Conservation (phyloP, 1,140 invertebrate genomes). For the Paraescarpia echinospica region DNA sequence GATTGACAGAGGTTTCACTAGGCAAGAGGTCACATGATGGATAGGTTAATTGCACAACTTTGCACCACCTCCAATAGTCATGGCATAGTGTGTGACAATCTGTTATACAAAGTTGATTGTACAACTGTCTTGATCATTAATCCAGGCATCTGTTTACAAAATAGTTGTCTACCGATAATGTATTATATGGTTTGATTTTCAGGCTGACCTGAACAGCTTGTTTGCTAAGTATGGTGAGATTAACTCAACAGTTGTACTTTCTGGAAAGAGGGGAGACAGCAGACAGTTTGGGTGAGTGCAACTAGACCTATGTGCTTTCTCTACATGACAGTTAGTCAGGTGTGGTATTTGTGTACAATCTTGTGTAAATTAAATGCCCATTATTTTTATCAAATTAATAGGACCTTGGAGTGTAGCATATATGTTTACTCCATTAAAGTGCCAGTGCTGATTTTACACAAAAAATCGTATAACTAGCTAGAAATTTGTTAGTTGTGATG, state of each 20-base stretch:
- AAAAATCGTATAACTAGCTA: too few species aligned
- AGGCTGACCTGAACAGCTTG: neutral
- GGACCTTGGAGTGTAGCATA: too few species aligned
- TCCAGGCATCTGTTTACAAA: neutral
- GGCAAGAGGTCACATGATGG: too few species aligned
- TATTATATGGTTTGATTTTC: neutral
- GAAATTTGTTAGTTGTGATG: too few species aligned
- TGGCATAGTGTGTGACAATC: too few species aligned
- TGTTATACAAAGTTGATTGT: neutral
- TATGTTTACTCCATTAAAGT: neutral
- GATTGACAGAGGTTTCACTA: too few species aligned
- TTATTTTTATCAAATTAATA: neutral
- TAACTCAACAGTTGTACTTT: neutral
- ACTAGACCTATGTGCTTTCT: too few species aligned
- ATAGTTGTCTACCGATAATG: neutral
- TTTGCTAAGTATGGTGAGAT: neutral
- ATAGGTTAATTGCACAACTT: too few species aligned
- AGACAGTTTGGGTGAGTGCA: neutral
- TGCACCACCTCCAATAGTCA: too few species aligned
- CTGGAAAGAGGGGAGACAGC: neutral
- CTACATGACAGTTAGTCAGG: neutral
- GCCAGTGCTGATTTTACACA: neutral
- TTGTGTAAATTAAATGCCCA: neutral
- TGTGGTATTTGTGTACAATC: neutral
- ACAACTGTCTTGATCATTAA: neutral